These are phyloP conservation scores for Hypomecis atomaria DNA, from an alignment of 2,888 invertebrate species.

Conservation along the genomic window DNA sequence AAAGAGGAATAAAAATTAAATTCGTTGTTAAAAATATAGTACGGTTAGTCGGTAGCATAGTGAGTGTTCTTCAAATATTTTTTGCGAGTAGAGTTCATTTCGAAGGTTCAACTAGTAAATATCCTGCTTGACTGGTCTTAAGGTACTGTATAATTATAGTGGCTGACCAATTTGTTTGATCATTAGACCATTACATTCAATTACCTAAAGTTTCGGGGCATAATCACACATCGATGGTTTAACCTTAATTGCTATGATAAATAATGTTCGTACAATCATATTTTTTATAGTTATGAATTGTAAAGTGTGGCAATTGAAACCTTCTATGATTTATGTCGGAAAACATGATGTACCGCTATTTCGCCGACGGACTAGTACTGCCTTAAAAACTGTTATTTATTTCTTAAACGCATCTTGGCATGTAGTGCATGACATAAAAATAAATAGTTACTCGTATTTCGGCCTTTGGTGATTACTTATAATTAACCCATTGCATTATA, in stretches of 20 bases:
- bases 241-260: constrained; percentile 11
- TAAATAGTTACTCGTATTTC: not conserved
- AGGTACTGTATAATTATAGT: constrained; percentile 5
- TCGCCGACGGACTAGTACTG: not conserved
- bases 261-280: not conserved
- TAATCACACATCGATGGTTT: constrained; percentile 14
- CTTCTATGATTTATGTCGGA: constrained; percentile 1
- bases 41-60: no score
- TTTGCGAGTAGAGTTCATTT: not conserved
- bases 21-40: no score
- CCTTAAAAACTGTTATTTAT: constrained; percentile 3
- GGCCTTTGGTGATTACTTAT: not conserved
- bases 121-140: constrained; percentile 13
- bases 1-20: no score
- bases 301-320: constrained; percentile 3
- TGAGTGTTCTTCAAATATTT: not conserved
- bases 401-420: not conserved
- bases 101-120: no score
- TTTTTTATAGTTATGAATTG: constrained; percentile 1
- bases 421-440: not conserved
- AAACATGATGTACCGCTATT: not conserved
- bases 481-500: no score
- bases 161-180: constrained; percentile 4
- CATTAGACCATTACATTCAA: constrained; percentile 18
- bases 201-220: constrained; percentile 10